Evolutionary conservation across 2,888 invertebrate species (phyloP).

Genomic region (Rhingia rostrata): DNA sequence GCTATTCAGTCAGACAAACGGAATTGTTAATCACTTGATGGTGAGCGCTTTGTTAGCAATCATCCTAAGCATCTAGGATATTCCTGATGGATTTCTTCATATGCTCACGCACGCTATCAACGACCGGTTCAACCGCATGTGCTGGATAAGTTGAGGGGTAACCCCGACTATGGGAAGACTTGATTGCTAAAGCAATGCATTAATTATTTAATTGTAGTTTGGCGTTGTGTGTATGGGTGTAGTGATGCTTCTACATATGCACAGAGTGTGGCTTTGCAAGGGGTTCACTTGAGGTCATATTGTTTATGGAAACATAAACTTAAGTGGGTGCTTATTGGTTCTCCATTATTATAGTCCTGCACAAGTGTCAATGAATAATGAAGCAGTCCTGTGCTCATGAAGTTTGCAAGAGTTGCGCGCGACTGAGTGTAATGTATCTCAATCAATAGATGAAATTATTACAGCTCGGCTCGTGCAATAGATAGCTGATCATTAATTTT

Average conservation of each 20-base stretch:
- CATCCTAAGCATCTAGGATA: conserved; percentile 54
- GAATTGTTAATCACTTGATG: conserved; percentile 71
- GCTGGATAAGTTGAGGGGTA: not conserved
- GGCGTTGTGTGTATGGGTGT: conserved; percentile 1
- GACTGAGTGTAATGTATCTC: conserved; percentile 45
- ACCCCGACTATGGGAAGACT: conserved; percentile 25
- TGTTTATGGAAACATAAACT: conserved; percentile 71
- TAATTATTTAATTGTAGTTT: conserved; percentile 64
- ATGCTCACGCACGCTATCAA: conserved; percentile 33
- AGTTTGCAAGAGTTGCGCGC: conserved; percentile 44
- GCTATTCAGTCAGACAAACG: conserved; percentile 43
- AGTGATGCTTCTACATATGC: not conserved
- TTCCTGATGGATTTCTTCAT: conserved; percentile 59
- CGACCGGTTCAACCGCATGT: not conserved
- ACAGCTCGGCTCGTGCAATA: not conserved
- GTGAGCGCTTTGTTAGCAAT: conserved; percentile 49
- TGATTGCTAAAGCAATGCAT: conserved; percentile 55
- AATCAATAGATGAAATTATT: conserved; percentile 45
- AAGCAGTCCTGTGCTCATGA: conserved; percentile 34
- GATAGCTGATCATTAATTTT: conserved; percentile 27
- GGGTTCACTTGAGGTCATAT: conserved; percentile 63
- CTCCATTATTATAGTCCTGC: conserved; percentile 63
- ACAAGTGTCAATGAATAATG: conserved; percentile 70
- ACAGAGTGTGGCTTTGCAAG: conserved; percentile 11
- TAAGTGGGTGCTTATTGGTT: conserved; percentile 72